Percentiles rank a stretch among this genome's conserved stretches.
These are phyloP conservation scores for Epinotia bilunana DNA, from an alignment of 2,888 invertebrate species.

Conservation along the genomic window DNA sequence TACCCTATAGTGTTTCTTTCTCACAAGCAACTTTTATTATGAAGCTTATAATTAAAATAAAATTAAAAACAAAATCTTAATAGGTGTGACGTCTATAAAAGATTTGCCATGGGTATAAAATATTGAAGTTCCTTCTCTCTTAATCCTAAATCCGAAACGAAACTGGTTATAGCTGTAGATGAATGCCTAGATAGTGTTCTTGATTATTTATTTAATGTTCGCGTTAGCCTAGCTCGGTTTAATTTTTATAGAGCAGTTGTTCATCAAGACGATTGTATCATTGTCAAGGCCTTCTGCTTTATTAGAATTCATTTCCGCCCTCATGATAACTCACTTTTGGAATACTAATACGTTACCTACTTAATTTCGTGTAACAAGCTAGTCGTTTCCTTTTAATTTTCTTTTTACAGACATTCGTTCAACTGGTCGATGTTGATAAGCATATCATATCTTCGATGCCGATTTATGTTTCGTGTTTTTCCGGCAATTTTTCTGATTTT, in stretches of 20 bases:
- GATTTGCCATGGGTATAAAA: slow-evolving; percentile 14
- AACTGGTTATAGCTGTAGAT: slow-evolving; percentile 7
- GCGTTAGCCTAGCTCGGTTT: slow-evolving; percentile 26
- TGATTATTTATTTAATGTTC: slow-evolving; percentile 23
- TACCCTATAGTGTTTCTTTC: not conserved
- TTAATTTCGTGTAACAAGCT: slow-evolving; percentile 61
- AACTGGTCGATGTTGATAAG: slow-evolving; percentile 1
- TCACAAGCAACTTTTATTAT: not conserved
- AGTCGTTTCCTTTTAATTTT: slow-evolving; percentile 37
- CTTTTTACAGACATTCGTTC: slow-evolving; percentile 6
- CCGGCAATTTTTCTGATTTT: too few relatives aligned
- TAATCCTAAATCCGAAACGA: slow-evolving; percentile 15
- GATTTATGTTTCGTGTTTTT: too few relatives aligned
- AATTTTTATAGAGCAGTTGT: slow-evolving; percentile 65
- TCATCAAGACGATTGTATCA: slow-evolving; percentile 71
- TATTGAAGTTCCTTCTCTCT: not conserved
- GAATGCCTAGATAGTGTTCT: not conserved
- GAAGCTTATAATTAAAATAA: too few relatives aligned
- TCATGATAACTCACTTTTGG: slow-evolving; percentile 70
- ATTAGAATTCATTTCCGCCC: slow-evolving; percentile 77
- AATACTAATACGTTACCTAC: slow-evolving; percentile 70
- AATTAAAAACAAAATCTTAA: not conserved
- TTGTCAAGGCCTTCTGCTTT: slow-evolving; percentile 77
- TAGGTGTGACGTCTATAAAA: slow-evolving; percentile 4
- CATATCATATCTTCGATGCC: not conserved